Evolutionary conservation across 1,140 invertebrate species (phyloP), one percentile per base, ranked within the genome.

Genomic region (Bombus superbus): DNA sequence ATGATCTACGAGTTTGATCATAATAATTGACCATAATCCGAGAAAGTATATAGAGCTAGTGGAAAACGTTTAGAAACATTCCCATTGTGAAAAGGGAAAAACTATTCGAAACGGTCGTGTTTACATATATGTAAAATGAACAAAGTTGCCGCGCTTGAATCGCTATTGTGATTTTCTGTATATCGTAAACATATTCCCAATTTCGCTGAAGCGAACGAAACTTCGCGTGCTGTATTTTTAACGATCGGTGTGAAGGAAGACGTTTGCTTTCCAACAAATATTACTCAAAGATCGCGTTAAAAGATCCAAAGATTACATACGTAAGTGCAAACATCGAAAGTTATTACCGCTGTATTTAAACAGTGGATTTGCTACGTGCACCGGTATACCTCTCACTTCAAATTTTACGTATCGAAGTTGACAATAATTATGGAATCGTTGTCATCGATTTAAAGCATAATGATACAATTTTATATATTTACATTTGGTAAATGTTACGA

Each of bases 341-440:
- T 69, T 62, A 44, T 73, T n/a, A 9, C 15, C 22, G 38, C 28
- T 59, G 35, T 69, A 9, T 53, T 66, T n/a, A 40, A 76, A 40
- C 62, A 9, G 22, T 72, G n/a, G 15, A 62, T 42, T 71, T 72
- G 44, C 35, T 62, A 42, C 59, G 22, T 6, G 35, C 59, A 53
- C 44, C 71, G 83, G 84, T 81, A 75, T 81, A 75, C 69, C 79
- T 85, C 8, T 81, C 84, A 75, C 22, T 59, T 74, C n/a, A 85
- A 81, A 75, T 57, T 81, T 38, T 85, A 81, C 84, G 79, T 85
- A 81, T 81, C 38, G 40, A 57, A 59, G 44, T 28, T 64, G 79
- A 85, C 84, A 85, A 85, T 75, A 85, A 85, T 59, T 22, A 32
- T n/a, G 22, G 9, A 2, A n/a, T 68, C 35, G 13, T 73, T 74